Evolutionary conservation across 2,888 invertebrate genomes (phyloP).

Genomic region (Hirtodrosophila histrioides): DNA sequence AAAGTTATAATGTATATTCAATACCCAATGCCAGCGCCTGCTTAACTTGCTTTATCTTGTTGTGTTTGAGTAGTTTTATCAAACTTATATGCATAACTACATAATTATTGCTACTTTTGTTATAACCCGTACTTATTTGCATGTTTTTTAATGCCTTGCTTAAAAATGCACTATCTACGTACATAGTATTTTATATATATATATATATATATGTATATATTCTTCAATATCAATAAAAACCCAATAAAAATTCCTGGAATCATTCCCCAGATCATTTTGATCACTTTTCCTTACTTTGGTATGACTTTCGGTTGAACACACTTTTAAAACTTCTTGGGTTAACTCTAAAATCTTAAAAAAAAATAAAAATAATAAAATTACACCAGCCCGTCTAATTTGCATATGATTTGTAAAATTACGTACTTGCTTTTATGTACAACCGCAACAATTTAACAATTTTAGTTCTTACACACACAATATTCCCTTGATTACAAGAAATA

Average conservation of each 20-base stretch:
- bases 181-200: conserved; percentile 1
- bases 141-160: conserved; percentile 45
- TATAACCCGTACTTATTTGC: conserved; percentile 42
- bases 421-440: conserved; percentile 44
- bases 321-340: conserved; percentile 34
- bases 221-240: conserved; percentile 19
- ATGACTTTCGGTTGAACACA: conserved; percentile 37
- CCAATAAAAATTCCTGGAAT: conserved; percentile 37
- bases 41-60: conserved; percentile 30
- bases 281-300: conserved; percentile 47
- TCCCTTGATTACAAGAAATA: conserved; percentile 30
- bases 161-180: conserved; percentile 17
- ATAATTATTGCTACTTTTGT: conserved; percentile 17
- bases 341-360: conserved; percentile 1
- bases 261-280: conserved; percentile 58
- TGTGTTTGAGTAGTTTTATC: conserved; percentile 15
- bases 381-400: conserved; percentile 42
- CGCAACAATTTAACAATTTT: conserved; percentile 38
- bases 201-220: conserved; percentile 18
- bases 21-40: conserved; percentile 41
- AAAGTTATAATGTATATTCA: conserved; percentile 9
- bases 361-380: too few relatives aligned
- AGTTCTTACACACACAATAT: conserved; percentile 56
- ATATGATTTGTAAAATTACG: conserved; percentile 50
- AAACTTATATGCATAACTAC: conserved; percentile 7